Conservation (phyloP, 2,888 invertebrate species). For the Microctonus brassicae region DNA sequence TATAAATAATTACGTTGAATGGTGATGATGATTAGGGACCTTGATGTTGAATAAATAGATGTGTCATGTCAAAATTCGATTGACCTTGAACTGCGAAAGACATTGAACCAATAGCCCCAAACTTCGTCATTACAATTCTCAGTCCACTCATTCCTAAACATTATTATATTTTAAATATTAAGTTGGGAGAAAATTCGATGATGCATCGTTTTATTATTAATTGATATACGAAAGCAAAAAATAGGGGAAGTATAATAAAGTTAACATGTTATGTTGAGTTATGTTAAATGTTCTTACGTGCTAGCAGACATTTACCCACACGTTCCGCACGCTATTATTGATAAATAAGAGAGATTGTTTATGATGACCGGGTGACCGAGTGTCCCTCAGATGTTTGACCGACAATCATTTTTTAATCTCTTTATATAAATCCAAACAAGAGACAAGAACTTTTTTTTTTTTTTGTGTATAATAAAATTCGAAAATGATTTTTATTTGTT, state of each 20-base stretch:
- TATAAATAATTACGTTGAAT: background rate
- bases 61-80: constrained; percentile 31
- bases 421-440: too few relatives aligned
- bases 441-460: too few relatives aligned
- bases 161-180: background rate
- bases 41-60: constrained; percentile 1
- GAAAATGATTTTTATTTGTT: too few relatives aligned
- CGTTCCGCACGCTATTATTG: constrained; percentile 29
- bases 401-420: background rate
- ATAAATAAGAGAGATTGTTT: constrained; percentile 31
- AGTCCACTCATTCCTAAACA: background rate
- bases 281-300: background rate
- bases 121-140: background rate
- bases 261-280: background rate
- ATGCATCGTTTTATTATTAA: too few relatives aligned
- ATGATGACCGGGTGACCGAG: constrained; percentile 33
- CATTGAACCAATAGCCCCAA: constrained; percentile 42
- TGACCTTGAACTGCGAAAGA: constrained; percentile 43
- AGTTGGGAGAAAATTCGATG: background rate
- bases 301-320: background rate
- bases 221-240: too few relatives aligned
- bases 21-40: background rate
- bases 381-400: constrained; percentile 25
- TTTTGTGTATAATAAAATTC: too few relatives aligned
- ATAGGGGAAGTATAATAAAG: background rate